These are phyloP conservation scores for Nomia melanderi DNA, from an alignment of 1,140 invertebrate species.

Conservation along the genomic window DNA sequence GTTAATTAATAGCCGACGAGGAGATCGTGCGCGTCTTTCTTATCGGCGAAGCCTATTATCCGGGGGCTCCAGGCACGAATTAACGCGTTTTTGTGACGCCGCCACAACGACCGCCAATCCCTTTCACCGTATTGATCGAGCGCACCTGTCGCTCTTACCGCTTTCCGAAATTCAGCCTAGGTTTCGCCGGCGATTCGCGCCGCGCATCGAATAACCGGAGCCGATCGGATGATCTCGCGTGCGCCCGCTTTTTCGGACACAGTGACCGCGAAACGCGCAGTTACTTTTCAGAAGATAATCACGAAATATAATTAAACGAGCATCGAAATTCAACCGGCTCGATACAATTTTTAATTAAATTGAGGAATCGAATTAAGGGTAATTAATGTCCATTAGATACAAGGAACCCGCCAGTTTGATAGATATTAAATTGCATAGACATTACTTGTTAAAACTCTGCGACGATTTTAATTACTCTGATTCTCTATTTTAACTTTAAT, in stretches of 20 bases:
- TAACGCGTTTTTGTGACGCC: constrained; percentile 51
- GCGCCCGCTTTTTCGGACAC: neutral
- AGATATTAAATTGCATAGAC: no score
- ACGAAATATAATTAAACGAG: constrained; percentile 21
- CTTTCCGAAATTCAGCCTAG: constrained; percentile 25
- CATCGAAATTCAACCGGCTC: neutral
- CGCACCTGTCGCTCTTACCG: constrained; percentile 36
- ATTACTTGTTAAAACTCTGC: no score
- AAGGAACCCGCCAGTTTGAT: no score
- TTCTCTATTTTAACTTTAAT: no score
- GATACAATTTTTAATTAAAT: no score
- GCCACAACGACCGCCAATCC: constrained; percentile 17
- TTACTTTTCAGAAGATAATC: constrained; percentile 18
- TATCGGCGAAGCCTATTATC: constrained; percentile 45
- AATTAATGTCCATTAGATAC: no score
- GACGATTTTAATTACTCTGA: no score
- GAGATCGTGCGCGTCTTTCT: constrained; percentile 32
- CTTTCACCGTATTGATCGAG: constrained; percentile 56
- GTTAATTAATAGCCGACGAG: constrained; percentile 54
- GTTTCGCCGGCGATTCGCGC: neutral
- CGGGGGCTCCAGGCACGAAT: constrained; percentile 39
- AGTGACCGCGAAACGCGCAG: neutral
- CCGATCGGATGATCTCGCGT: neutral
- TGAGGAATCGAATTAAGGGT: no score
- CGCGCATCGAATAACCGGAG: neutral